phyloP scores from a whole-genome alignment of 2,888 invertebrate genomes.

The Troglohyphantes excavatus region DNA sequence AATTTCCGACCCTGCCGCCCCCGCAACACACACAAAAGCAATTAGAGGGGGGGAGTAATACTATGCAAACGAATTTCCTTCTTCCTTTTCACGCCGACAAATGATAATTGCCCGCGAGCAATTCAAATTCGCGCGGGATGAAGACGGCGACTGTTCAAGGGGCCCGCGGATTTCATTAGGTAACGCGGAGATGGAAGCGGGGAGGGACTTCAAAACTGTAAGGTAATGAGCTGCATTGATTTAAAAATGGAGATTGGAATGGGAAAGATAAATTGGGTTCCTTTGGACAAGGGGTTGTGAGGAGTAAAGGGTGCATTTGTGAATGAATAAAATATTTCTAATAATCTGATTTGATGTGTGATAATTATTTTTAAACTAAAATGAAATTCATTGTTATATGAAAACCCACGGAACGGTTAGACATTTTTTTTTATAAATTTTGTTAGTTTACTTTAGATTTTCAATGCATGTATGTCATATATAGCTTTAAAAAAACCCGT shows the following conservation, averaged over 20 bases:
- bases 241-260: not conserved
- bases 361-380: too few species aligned
- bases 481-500: too few species aligned
- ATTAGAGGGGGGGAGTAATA: not conserved
- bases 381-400: too few species aligned
- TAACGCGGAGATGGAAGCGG: not conserved
- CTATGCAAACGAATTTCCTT: constrained; percentile 1
- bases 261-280: not conserved
- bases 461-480: too few species aligned
- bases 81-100: not conserved
- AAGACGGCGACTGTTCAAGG: not conserved
- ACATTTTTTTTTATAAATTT: too few species aligned
- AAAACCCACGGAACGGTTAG: too few species aligned
- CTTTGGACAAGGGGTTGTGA: not conserved
- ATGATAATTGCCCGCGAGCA: constrained; percentile 50
- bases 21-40: not conserved
- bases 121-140: constrained; percentile 27
- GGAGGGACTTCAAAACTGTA: constrained; percentile 7
- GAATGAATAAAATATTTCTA: too few species aligned
- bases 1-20: not conserved
- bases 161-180: constrained; percentile 27
- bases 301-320: too few species aligned
- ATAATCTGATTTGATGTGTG: too few species aligned
- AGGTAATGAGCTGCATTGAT: constrained; percentile 36
- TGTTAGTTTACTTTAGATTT: too few species aligned